Conservation (phyloP, 1,140 invertebrate genomes). For the Pachypeltis micranthus region DNA sequence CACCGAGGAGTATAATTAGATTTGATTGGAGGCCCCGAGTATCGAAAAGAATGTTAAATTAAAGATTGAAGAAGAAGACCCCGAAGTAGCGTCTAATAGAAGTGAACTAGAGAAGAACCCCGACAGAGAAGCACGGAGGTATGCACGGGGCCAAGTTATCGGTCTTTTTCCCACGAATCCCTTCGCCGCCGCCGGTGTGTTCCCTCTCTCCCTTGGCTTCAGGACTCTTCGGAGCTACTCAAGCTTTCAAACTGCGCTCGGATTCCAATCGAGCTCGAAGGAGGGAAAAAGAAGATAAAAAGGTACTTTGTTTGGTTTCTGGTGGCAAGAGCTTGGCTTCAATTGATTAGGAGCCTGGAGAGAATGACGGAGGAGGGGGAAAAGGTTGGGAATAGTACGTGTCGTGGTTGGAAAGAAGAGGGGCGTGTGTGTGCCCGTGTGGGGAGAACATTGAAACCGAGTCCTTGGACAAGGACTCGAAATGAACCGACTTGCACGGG, state of each 20-base stretch:
- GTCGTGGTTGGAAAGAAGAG: background rate
- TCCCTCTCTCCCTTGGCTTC: background rate
- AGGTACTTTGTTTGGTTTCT: background rate
- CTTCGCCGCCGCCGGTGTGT: background rate
- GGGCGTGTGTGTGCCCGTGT: background rate
- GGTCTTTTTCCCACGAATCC: slow-evolving; percentile 9
- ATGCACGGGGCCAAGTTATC: slow-evolving; percentile 4
- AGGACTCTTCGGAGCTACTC: too few relatives aligned
- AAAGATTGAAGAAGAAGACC: background rate
- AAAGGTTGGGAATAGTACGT: background rate
- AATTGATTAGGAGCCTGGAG: background rate
- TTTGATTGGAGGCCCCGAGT: background rate
- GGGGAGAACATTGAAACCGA: background rate
- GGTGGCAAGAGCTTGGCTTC: background rate
- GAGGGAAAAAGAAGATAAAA: background rate
- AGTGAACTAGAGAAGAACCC: slow-evolving; percentile 2
- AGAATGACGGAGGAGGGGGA: background rate
- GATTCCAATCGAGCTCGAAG: slow-evolving; percentile 2
- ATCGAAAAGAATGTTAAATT: slow-evolving; percentile 2
- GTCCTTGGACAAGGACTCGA: slow-evolving; percentile 3
- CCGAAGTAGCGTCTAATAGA: background rate
- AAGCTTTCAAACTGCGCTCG: slow-evolving; percentile 1
- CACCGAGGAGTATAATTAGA: background rate
- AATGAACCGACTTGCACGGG: background rate
- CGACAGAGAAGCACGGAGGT: background rate